Percentiles rank a stretch among this genome's conserved stretches.
phyloP scores from a whole-genome alignment of 2,888 invertebrate species.

The Drosophila tripunctata region DNA sequence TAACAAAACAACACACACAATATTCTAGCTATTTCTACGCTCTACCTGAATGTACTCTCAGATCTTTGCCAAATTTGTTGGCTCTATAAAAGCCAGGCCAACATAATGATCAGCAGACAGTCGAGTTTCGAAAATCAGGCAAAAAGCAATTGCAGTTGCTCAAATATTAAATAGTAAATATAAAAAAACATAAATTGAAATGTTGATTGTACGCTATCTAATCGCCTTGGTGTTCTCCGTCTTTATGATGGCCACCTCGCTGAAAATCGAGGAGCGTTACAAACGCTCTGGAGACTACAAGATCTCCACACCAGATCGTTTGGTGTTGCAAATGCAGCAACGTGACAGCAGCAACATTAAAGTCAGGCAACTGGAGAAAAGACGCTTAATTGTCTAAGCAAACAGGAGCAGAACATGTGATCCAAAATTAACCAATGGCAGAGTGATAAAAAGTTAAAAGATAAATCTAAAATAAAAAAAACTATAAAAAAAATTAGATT shows the following conservation, averaged over 20 bases:
- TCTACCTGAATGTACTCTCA: not conserved
- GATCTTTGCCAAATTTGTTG: not conserved
- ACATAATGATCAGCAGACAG: conserved; percentile 23
- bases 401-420: too few relatives aligned
- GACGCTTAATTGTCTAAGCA: conserved; percentile 20
- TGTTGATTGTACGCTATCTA: conserved; percentile 65
- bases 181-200: conserved; percentile 34
- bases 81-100: conserved; percentile 47
- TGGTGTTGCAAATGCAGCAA: conserved; percentile 53
- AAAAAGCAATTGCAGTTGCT: conserved; percentile 21
- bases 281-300: conserved; percentile 41
- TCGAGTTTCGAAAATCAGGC: conserved; percentile 22
- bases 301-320: conserved; percentile 67
- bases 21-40: not conserved
- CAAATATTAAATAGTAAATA: not conserved
- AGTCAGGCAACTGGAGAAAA: conserved; percentile 10
- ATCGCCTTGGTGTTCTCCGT: conserved; percentile 71
- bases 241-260: conserved; percentile 69
- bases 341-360: not conserved
- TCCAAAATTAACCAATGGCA: too few relatives aligned
- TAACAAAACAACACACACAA: not conserved
- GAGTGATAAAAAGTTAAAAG: too few relatives aligned
- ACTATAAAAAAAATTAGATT: too few relatives aligned
- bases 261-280: conserved; percentile 54
- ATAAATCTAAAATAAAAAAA: not conserved